Percentiles rank a stretch among this genome's conserved stretches.
Conservation (phyloP, 2,888 invertebrate genomes). For the Trichogramma evanescens region DNA sequence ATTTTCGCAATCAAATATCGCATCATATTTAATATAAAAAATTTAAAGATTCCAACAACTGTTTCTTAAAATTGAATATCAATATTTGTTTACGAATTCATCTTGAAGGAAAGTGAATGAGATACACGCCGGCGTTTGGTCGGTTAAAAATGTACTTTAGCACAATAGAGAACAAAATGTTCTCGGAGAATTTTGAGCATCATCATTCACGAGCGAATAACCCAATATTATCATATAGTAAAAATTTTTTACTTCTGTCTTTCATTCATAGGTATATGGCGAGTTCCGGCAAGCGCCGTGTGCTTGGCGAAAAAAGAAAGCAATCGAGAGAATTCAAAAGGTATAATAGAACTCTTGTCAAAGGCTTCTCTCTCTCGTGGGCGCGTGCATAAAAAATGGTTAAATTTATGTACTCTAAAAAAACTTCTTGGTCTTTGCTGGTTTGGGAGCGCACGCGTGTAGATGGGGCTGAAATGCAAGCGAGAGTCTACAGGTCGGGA, state of each 20-base stretch:
- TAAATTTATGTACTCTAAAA: constrained; percentile 22
- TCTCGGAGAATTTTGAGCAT: no score
- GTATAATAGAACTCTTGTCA: constrained; percentile 24
- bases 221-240: constrained; percentile 19
- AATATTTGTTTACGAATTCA: no score
- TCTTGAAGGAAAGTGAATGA: no score
- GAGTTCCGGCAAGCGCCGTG: background rate
- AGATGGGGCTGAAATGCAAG: constrained; percentile 7
- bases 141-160: no score
- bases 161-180: no score
- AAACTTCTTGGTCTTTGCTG: background rate
- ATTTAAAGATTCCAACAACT: no score
- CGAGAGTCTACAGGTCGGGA: background rate
- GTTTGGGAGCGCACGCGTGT: constrained; percentile 3
- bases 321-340: constrained; percentile 17
- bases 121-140: no score
- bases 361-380: constrained; percentile 8
- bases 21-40: no score
- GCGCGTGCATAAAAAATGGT: constrained; percentile 15
- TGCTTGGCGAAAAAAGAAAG: constrained; percentile 2
- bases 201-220: constrained; percentile 11
- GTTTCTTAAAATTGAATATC: no score
- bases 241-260: constrained; percentile 18
- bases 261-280: constrained; percentile 1
- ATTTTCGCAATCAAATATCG: no score